Conservation (phyloP, 2,797 vertebrate species). For the Falco columbarius region DNA sequence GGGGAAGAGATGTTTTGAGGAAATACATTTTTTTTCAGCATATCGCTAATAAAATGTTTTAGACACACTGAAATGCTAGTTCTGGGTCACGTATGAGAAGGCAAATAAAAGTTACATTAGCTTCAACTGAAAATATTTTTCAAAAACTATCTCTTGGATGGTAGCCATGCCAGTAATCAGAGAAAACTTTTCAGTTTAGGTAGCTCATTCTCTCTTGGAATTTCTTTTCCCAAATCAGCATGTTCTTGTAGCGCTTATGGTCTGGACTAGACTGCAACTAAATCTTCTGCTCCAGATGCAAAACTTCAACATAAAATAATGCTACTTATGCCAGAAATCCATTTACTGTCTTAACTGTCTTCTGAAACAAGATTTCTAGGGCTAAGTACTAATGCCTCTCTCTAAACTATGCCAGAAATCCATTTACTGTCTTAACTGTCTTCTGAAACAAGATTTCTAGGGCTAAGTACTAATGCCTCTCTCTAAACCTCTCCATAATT, state of each 20-base stretch:
- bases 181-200: background rate
- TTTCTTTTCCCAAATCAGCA: background rate
- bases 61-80: background rate
- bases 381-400: background rate
- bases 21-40: background rate
- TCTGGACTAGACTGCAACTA: background rate
- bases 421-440: background rate
- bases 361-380: background rate
- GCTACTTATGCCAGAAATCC: background rate
- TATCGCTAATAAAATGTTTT: background rate
- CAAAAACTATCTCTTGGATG: background rate
- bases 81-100: background rate
- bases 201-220: background rate
- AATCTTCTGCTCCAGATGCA: background rate
- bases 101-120: background rate
- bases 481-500: background rate
- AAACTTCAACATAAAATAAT: background rate
- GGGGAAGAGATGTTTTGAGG: rapidly evolving
- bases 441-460: background rate
- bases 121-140: background rate
- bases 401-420: background rate
- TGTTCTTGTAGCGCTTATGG: background rate
- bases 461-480: background rate
- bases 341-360: background rate
- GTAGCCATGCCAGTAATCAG: background rate